phyloP scores from a whole-genome alignment of 1,140 invertebrate genomes.

The Hycleus cichorii region DNA sequence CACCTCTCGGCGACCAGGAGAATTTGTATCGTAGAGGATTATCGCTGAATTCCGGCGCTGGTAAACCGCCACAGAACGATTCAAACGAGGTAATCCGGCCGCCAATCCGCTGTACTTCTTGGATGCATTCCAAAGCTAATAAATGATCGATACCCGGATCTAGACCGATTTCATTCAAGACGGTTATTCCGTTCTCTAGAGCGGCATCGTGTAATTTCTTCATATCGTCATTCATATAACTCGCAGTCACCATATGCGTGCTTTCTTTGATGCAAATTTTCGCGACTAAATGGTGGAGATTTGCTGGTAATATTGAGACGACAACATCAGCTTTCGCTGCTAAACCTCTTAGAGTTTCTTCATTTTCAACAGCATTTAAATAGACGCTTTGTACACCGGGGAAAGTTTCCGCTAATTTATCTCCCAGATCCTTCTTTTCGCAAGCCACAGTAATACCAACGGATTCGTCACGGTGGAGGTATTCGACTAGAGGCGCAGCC shows the following conservation, averaged over 20 bases:
- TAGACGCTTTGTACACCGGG: slow-evolving; percentile 74
- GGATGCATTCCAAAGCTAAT: slow-evolving; percentile 93
- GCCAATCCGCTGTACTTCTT: slow-evolving; percentile 69
- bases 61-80: slow-evolving; percentile 94
- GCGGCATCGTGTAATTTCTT: slow-evolving; percentile 71
- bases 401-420: slow-evolving; percentile 68
- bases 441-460: slow-evolving; percentile 80
- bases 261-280: slow-evolving; percentile 77
- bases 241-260: slow-evolving; percentile 93
- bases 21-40: slow-evolving; percentile 97
- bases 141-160: slow-evolving; percentile 98
- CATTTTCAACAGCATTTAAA: slow-evolving; percentile 68
- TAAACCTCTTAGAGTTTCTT: slow-evolving; percentile 63
- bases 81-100: slow-evolving; percentile 87
- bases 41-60: slow-evolving; percentile 89
- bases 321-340: slow-evolving; percentile 69
- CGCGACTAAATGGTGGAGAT: slow-evolving; percentile 78
- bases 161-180: slow-evolving; percentile 91
- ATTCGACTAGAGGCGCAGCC: slow-evolving; percentile 87
- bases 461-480: slow-evolving; percentile 75
- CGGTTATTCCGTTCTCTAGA: slow-evolving; percentile 74
- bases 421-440: slow-evolving; percentile 81
- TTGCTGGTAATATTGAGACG: slow-evolving; percentile 89
- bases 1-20: slow-evolving; percentile 91
- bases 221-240: slow-evolving; percentile 84